Conservation (phyloP, 1,140 invertebrate genomes). For the Yoshiicerus persimilis region DNA sequence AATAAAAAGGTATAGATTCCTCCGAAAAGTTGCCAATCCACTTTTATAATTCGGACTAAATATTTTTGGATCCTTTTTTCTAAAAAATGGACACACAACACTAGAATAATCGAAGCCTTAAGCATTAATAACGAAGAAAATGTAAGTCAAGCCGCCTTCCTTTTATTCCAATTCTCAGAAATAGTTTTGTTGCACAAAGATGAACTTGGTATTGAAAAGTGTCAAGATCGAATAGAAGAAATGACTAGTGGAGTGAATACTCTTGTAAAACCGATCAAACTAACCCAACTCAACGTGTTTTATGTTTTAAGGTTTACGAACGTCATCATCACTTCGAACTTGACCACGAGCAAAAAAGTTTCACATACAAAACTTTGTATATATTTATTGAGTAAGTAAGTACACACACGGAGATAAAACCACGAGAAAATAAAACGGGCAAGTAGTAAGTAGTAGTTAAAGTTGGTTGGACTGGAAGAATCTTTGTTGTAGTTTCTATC, state of each 20-base stretch:
- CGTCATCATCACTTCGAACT: background rate
- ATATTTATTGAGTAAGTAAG: background rate
- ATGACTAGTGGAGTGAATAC: background rate
- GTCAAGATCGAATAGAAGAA: background rate
- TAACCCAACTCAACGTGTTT: constrained; percentile 14
- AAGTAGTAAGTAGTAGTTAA: background rate
- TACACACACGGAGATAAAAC: background rate
- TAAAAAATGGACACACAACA: background rate
- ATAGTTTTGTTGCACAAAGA: background rate
- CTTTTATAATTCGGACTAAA: background rate
- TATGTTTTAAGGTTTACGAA: background rate
- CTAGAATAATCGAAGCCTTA: background rate
- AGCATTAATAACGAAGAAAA: background rate
- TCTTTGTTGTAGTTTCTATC: background rate
- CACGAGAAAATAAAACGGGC: background rate
- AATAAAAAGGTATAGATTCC: background rate
- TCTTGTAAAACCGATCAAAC: background rate
- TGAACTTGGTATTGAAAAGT: too few relatives aligned
- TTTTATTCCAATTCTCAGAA: background rate
- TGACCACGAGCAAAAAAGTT: background rate
- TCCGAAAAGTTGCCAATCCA: background rate
- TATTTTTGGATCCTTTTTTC: background rate
- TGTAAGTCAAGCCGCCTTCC: background rate
- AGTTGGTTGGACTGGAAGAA: background rate
- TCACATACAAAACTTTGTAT: background rate